Evolutionary conservation across 2,888 invertebrate species (phyloP), one percentile per base, ranked within the genome.

Genomic region (Luperina testacea): DNA sequence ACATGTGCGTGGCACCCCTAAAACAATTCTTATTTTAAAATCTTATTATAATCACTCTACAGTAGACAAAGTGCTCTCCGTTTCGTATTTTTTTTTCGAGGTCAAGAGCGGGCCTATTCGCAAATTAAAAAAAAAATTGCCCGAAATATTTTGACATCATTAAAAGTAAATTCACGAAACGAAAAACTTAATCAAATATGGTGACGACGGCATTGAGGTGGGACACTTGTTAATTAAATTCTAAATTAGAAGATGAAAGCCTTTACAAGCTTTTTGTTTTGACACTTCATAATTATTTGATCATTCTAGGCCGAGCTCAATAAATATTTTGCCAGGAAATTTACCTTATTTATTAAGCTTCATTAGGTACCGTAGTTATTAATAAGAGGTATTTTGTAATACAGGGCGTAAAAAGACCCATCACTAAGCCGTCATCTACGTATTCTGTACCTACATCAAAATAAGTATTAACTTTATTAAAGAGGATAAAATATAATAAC

Each of bases 221-320:
- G 86, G 90, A 89, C 84, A 87, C 77, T 82, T 81, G 85, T 90
- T 89, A 90, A 91, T 90, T 90, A 89, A 90, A 89, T 87, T 90
- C 80, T 82, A 87, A 90, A 91, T 91, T 88, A 86, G 75, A 88
- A 90, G 88, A 90, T 90, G 88, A 90, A 90, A 89, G 90, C 87
- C 84, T 91, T 87, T 84, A 84, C 81, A 75, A 87, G 88, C 90
- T 89, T 90, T 90, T 90, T 91, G 91, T 92, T 90, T 89, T 90
- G 90, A 90, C 90, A 90, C 88, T 88, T 89, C 85, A 84, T 90
- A 88, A 90, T 88, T 83, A 91, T 90, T 89, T 86, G 83, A 84
- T 89, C 83, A 91, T 88, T 88, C 78, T 86, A 86, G 87, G 85
- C 68, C 72, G 72, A 85, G 84, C 85, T 87, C 64, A 78, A 83